phyloP scores from a whole-genome alignment of 2,888 invertebrate genomes.

The Entomobrya proxima region DNA sequence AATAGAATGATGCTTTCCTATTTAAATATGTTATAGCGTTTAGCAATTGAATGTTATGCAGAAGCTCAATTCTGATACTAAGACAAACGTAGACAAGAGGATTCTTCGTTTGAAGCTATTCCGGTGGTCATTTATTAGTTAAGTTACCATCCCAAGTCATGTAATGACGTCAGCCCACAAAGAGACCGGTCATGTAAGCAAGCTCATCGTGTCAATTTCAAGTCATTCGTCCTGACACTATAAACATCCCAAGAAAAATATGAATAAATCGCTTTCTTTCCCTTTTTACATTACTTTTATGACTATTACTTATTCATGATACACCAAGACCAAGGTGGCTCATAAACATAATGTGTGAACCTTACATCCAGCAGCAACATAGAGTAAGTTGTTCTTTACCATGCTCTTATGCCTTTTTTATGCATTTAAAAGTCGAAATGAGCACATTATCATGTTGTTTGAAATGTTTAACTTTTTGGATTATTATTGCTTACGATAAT shows the following conservation, averaged over 20 bases:
- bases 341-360: neutral
- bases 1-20: neutral
- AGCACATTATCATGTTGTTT: slow-evolving; percentile 44
- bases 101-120: slow-evolving; percentile 1
- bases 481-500: slow-evolving; percentile 43
- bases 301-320: neutral
- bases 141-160: slow-evolving; percentile 19
- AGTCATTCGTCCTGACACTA: neutral
- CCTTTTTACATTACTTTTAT: neutral
- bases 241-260: neutral
- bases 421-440: slow-evolving; percentile 41
- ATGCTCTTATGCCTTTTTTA: neutral
- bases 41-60: neutral
- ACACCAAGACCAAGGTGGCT: neutral
- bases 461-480: slow-evolving; percentile 45
- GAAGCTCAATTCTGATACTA: neutral
- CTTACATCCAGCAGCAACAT: neutral
- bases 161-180: slow-evolving; percentile 73
- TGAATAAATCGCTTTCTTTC: neutral
- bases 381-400: neutral
- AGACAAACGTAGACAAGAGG: no score
- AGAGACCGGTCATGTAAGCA: slow-evolving; percentile 73
- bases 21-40: neutral
- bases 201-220: slow-evolving; percentile 21
- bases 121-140: slow-evolving; percentile 48